Evolutionary conservation across 2,113 vertebrate genomes (phyloP).

Genomic region (Rynchops niger): DNA sequence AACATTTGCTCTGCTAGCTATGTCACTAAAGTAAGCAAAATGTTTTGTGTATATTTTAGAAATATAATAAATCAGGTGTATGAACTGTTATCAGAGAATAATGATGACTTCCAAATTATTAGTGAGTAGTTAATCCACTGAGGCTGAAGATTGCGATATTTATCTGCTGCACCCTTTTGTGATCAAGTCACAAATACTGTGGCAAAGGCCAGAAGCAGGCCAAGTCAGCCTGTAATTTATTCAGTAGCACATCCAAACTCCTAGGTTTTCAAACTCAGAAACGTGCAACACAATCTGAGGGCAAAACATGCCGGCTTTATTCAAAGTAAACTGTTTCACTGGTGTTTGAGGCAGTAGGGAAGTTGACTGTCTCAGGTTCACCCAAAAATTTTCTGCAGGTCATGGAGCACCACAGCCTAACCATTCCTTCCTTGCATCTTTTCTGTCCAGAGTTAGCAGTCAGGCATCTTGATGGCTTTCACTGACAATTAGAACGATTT

Average conservation of each 20-base stretch:
- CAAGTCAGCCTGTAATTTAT: not conserved
- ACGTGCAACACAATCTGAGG: not conserved
- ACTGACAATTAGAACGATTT: not conserved
- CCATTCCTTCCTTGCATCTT: not conserved
- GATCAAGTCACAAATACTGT: not conserved
- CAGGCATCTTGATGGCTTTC: not conserved
- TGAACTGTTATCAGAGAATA: not conserved
- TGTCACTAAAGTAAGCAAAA: not conserved
- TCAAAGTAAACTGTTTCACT: not conserved
- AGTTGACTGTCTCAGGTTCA: not conserved
- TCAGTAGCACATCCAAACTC: not conserved
- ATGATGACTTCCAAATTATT: not conserved
- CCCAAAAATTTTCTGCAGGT: not conserved
- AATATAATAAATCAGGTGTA: not conserved
- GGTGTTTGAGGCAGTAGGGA: rapidly evolving
- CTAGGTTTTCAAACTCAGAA: not conserved
- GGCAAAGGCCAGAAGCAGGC: not conserved
- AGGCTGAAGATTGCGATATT: not conserved
- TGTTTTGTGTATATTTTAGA: not conserved
- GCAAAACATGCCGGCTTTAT: not conserved
- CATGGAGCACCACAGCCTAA: not conserved
- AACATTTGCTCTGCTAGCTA: not conserved
- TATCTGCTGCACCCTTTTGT: not conserved
- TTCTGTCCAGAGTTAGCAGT: not conserved
- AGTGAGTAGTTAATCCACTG: not conserved